These are phyloP conservation scores for Lanius collurio DNA, from an alignment of 2,113 vertebrate genomes.

Conservation along the genomic window DNA sequence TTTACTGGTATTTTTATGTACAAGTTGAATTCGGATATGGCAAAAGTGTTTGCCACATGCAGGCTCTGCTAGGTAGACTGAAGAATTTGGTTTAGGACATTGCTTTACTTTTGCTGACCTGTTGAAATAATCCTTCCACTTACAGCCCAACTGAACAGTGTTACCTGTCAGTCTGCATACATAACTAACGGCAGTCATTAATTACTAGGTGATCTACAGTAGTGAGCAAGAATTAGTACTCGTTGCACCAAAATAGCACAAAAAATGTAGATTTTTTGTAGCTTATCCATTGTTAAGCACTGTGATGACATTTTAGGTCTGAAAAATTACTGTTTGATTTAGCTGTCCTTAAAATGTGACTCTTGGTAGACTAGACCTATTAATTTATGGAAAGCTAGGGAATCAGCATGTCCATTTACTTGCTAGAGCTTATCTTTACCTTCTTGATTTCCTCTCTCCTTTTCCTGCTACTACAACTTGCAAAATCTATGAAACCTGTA, in stretches of 20 bases:
- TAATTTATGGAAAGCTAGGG: not conserved
- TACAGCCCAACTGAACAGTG: not conserved
- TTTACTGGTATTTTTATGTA: not conserved
- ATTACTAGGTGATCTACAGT: not conserved
- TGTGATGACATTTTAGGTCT: not conserved
- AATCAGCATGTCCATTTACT: not conserved
- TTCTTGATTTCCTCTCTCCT: not conserved
- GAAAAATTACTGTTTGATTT: not conserved
- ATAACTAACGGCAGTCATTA: not conserved
- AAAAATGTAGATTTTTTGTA: not conserved
- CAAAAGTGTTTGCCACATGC: not conserved
- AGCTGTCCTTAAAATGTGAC: not conserved
- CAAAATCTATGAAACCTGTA: conserved; percentile 13
- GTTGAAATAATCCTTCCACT: not conserved
- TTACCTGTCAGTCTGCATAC: not conserved
- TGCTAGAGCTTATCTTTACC: not conserved
- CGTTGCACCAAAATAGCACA: not conserved
- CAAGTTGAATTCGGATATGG: not conserved
- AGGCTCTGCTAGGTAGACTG: not conserved
- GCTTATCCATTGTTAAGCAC: not conserved
- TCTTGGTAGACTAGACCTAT: not conserved
- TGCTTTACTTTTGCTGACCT: not conserved
- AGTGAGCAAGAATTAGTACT: not conserved
- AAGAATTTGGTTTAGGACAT: not conserved
- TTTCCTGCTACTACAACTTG: not conserved